Percentiles rank a stretch among this genome's conserved stretches.
These are phyloP conservation scores for Hyperoodon ampullatus DNA, from an alignment of 2,113 vertebrate species.

Conservation along the genomic window DNA sequence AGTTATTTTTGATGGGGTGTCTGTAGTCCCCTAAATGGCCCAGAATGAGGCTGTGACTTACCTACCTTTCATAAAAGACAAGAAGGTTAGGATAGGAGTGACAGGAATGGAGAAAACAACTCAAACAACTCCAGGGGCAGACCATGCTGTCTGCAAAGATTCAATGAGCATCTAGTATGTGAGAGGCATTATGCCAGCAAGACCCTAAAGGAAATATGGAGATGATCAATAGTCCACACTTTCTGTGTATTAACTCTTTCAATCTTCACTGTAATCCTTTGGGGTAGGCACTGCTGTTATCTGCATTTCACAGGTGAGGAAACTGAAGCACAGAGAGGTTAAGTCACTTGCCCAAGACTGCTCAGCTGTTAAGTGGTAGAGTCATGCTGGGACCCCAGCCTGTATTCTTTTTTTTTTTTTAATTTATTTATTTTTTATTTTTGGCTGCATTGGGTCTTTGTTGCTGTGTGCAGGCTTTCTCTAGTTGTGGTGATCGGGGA, in stretches of 20 bases:
- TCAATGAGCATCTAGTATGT: not conserved
- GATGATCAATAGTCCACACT: not conserved
- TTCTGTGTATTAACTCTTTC: not conserved
- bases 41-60: not conserved
- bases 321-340: not conserved
- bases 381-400: not conserved
- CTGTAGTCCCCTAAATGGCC: not conserved
- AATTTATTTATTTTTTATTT: too few relatives aligned
- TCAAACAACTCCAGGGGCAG: not conserved
- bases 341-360: not conserved
- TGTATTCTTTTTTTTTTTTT: not conserved
- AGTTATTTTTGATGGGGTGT: not conserved
- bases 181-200: not conserved
- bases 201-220: not conserved
- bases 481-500: too few relatives aligned
- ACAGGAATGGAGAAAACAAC: not conserved
- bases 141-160: not conserved
- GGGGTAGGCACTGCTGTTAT: not conserved
- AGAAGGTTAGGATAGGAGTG: not conserved
- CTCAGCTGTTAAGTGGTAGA: not conserved
- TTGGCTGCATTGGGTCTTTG: too few relatives aligned
- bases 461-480: too few relatives aligned
- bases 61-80: not conserved
- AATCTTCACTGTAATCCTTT: not conserved
- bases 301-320: not conserved